phyloP scores from a whole-genome alignment of 2,797 vertebrate genomes.

The Molossus alvarezi region DNA sequence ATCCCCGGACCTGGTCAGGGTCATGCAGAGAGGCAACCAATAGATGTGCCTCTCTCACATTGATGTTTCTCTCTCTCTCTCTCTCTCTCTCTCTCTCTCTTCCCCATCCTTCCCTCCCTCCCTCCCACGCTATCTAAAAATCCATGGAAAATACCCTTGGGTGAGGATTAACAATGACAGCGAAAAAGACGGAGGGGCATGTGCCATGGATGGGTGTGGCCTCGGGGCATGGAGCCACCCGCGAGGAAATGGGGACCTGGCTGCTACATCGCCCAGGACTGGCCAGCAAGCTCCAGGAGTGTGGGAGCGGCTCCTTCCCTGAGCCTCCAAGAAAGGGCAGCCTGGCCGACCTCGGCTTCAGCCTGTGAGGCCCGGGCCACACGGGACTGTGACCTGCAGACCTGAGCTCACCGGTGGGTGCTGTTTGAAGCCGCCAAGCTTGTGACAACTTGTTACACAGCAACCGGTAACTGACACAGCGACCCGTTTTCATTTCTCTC shows the following conservation, averaged over 20 bases:
- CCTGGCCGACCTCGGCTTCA: rapidly evolving
- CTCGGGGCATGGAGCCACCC: neutral
- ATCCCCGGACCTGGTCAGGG: too few species aligned
- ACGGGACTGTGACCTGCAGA: rapidly evolving
- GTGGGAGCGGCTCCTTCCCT: neutral
- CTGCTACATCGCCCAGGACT: rapidly evolving
- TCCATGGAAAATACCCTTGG: too few species aligned
- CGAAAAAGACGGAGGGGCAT: neutral
- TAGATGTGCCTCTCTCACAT: too few species aligned
- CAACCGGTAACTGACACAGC: too few species aligned
- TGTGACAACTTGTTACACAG: neutral
- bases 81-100: too few species aligned
- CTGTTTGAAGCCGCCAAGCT: neutral
- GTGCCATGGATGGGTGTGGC: neutral
- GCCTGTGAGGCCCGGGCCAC: rapidly evolving
- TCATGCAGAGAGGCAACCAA: too few species aligned
- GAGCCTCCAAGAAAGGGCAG: neutral
- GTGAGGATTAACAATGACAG: too few species aligned
- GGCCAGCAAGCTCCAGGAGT: rapidly evolving
- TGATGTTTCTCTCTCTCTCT: too few species aligned
- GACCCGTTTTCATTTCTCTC: neutral
- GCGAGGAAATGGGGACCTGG: neutral
- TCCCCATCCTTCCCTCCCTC: too few species aligned
- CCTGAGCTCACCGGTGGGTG: rapidly evolving
- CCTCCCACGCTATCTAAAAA: too few species aligned